These are phyloP conservation scores for Gonatopus flavifemur DNA, from an alignment of 1,140 invertebrate species.

Conservation along the genomic window DNA sequence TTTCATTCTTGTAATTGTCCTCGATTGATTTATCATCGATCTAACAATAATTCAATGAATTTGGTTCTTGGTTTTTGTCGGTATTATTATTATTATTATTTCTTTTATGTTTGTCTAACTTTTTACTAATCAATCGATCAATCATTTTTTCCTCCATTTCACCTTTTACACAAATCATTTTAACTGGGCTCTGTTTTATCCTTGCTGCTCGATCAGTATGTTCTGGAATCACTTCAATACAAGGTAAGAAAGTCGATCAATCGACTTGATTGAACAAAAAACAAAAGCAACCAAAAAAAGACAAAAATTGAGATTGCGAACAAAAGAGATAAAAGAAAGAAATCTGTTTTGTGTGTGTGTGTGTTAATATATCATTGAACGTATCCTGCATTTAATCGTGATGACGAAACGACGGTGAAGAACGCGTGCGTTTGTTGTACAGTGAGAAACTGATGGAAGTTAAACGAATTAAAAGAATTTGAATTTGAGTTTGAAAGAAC, in stretches of 20 bases:
- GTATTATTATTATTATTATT: no score
- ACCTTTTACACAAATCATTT: slow-evolving; percentile 52
- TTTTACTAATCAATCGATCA: no score
- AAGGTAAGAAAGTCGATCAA: slow-evolving; percentile 75
- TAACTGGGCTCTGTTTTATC: slow-evolving; percentile 62
- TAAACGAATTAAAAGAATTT: no score
- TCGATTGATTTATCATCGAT: no score
- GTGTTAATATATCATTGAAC: slow-evolving; percentile 29
- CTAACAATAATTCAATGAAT: no score
- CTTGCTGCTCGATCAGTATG: slow-evolving; percentile 80
- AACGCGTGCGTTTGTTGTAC: slow-evolving; percentile 29
- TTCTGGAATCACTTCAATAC: slow-evolving; percentile 98
- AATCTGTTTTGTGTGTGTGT: slow-evolving; percentile 28
- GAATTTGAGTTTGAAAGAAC: background rate
- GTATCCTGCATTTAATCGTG: slow-evolving; percentile 30
- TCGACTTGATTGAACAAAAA: slow-evolving; percentile 12
- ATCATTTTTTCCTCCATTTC: slow-evolving; percentile 46
- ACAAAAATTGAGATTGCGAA: background rate
- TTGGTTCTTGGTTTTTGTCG: no score
- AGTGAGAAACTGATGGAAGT: no score
- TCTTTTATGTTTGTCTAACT: background rate
- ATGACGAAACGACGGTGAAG: slow-evolving; percentile 1
- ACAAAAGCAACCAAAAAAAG: background rate
- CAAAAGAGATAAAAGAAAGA: background rate
- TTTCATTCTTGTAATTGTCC: no score